phyloP scores from a whole-genome alignment of 37 sponge, comb jelly and placozoan genomes.

The Oopsacas minuta region DNA sequence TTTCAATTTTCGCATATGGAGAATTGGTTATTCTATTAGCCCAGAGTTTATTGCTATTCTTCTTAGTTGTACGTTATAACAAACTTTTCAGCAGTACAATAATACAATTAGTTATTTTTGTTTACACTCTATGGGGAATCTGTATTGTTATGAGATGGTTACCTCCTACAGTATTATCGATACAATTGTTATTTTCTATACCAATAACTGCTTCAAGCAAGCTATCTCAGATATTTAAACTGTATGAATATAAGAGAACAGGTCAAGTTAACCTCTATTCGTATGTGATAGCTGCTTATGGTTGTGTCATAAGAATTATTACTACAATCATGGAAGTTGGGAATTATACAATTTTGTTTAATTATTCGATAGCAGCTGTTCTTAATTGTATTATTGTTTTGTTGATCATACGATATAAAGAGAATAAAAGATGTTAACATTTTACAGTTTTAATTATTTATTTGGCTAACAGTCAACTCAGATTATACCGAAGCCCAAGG shows the following conservation, averaged over 20 bases:
- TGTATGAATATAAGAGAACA: background rate
- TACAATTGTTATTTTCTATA: background rate
- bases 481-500: no score
- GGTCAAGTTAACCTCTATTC: background rate
- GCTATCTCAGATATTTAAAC: background rate
- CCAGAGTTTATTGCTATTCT: background rate
- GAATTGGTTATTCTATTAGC: background rate
- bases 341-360: background rate
- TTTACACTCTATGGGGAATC: background rate
- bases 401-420: background rate
- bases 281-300: background rate
- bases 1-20: background rate
- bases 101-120: background rate
- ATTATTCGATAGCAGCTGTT: background rate
- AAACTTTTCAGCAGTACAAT: background rate
- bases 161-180: background rate
- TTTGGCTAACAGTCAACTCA: no score
- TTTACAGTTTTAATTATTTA: no score
- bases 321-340: background rate
- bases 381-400: background rate
- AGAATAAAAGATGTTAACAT: no score
- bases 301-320: background rate
- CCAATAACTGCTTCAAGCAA: background rate
- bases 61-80: background rate
- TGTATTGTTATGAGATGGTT: background rate